A percentile compares a stretch with the other conserved stretches of the same genome.
Evolutionary conservation across 2,888 invertebrate genomes (phyloP).

Genomic region (Ischnura elegans): DNA sequence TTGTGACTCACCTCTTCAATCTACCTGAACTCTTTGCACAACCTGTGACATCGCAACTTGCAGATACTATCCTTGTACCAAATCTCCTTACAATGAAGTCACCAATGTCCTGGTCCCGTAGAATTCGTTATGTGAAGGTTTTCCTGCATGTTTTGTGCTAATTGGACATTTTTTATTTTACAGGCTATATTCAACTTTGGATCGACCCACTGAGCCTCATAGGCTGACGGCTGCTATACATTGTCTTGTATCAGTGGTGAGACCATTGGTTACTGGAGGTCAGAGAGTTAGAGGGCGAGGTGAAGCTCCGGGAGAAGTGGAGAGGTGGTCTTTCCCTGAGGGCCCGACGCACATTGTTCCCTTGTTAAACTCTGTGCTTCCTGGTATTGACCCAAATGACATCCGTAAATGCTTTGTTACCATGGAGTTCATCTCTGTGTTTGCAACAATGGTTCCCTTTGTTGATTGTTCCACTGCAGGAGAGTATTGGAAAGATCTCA

Average conservation of each 20-base stretch:
- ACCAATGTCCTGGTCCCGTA: too few relatives aligned
- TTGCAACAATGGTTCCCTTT: conserved; percentile 88
- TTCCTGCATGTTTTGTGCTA: background rate
- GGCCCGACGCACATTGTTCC: conserved; percentile 91
- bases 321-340: conserved; percentile 83
- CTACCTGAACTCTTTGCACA: too few relatives aligned
- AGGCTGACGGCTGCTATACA: conserved; percentile 87
- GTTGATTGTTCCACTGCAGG: conserved; percentile 91
- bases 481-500: conserved; percentile 84
- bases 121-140: too few relatives aligned
- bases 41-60: too few relatives aligned
- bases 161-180: background rate
- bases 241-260: conserved; percentile 85
- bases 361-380: conserved; percentile 88
- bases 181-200: conserved; percentile 84
- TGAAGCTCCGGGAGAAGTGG: conserved; percentile 72
- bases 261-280: conserved; percentile 81
- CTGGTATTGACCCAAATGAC: conserved; percentile 95
- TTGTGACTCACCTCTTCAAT: too few relatives aligned
- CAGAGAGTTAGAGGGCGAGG: conserved; percentile 73
- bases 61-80: too few relatives aligned
- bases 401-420: conserved; percentile 87
- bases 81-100: too few relatives aligned
- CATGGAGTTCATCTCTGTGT: conserved; percentile 88
- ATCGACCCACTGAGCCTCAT: conserved; percentile 94